Percentiles rank a stretch among this genome's conserved stretches.
Evolutionary conservation across 2,797 vertebrate species (phyloP).

Genomic region (Cyclopterus lumpus): DNA sequence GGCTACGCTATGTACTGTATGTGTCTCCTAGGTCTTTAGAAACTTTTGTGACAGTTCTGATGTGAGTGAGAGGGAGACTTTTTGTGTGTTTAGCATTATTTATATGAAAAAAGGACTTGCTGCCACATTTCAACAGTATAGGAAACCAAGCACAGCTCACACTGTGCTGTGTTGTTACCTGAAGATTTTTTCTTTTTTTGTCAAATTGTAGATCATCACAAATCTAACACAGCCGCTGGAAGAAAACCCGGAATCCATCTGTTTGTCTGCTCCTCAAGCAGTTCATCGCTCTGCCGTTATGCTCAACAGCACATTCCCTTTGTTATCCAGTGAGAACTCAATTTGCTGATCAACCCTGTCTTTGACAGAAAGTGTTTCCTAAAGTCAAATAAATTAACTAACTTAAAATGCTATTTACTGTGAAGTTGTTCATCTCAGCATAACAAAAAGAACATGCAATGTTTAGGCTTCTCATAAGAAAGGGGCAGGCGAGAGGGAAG

Average conservation of each 20-base stretch:
- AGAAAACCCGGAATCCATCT: conserved; percentile 49
- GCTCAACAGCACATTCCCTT: conserved; percentile 47
- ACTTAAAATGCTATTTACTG: conserved; percentile 58
- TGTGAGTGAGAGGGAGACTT: conserved; percentile 73
- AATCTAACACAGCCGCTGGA: conserved; percentile 59
- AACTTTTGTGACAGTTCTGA: conserved; percentile 75
- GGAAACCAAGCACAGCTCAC: conserved; percentile 61
- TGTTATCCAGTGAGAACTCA: conserved; percentile 64
- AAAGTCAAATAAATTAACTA: conserved; percentile 39
- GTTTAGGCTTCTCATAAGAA: conserved; percentile 21
- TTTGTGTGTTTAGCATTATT: conserved; percentile 86
- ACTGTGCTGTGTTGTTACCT: conserved; percentile 61
- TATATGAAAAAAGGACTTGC: conserved; percentile 80
- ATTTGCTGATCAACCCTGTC: conserved; percentile 73
- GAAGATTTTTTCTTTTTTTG: conserved; percentile 54
- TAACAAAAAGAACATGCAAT: conserved; percentile 42
- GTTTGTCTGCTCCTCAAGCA: conserved; percentile 38
- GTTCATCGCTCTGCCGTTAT: conserved; percentile 41
- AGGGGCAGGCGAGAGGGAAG: conserved; percentile 38
- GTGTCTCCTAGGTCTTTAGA: conserved; percentile 78
- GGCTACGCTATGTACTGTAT: conserved; percentile 72
- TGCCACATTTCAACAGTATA: conserved; percentile 61
- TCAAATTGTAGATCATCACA: conserved; percentile 69
- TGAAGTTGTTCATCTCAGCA: conserved; percentile 70
- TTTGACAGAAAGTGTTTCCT: conserved; percentile 78